These are phyloP conservation scores for Gymnocypris eckloni DNA, from an alignment of 2,797 vertebrate species.

Conservation along the genomic window DNA sequence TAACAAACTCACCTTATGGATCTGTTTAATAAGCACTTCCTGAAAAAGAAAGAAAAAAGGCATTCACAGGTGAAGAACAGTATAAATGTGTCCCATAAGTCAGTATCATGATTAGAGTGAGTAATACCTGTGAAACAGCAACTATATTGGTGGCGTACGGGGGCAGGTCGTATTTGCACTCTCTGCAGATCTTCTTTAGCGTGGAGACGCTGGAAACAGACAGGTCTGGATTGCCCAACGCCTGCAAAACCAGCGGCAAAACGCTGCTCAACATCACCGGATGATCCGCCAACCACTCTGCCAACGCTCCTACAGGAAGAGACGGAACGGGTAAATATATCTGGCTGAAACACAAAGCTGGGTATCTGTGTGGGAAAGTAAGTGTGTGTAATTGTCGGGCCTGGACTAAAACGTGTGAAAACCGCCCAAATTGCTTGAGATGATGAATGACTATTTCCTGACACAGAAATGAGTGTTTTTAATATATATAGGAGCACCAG, in stretches of 20 bases:
- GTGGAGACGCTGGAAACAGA: constrained; percentile 97
- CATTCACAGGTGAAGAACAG: constrained; percentile 20
- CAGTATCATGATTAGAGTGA: background rate
- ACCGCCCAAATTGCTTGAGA: background rate
- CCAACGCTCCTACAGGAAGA: constrained; percentile 84
- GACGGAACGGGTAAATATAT: constrained; percentile 9
- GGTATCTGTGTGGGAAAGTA: background rate
- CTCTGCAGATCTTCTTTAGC: constrained; percentile 97
- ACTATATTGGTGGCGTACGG: constrained; percentile 97
- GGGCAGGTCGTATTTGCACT: constrained; percentile 96
- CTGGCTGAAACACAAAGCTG: background rate
- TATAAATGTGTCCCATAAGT: background rate
- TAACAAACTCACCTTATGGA: constrained; percentile 92
- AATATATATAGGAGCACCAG: background rate
- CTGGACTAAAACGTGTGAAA: background rate
- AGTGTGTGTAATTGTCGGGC: background rate
- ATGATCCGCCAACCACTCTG: constrained; percentile 97
- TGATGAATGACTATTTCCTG: background rate
- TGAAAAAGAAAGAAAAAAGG: constrained; percentile 59
- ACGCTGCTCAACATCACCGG: constrained; percentile 98
- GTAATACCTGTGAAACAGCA: constrained; percentile 93
- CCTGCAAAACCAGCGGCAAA: constrained; percentile 93
- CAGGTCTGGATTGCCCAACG: constrained; percentile 95
- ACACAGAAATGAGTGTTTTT: background rate
- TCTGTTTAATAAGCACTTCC: constrained; percentile 99